Evolutionary conservation across 2,888 invertebrate species (phyloP), one percentile per base, ranked within the genome.

Genomic region (Druceiella hillmani): DNA sequence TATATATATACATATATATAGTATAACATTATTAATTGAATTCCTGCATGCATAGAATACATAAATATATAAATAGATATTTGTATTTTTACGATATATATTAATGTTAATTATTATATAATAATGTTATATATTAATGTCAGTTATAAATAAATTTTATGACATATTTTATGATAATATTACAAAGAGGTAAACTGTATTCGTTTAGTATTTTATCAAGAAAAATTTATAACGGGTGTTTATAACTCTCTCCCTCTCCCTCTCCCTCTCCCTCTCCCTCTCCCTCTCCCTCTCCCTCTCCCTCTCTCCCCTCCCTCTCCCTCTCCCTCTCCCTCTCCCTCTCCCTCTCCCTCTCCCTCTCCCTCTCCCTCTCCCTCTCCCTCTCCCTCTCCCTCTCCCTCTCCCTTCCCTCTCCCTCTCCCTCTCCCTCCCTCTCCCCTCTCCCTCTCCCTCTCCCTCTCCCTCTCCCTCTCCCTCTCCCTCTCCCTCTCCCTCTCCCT

Each of bases 181-280:
- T n/a, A n/a, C n/a, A n/a, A n/a, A n/a, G n/a, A n/a, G n/a, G n/a
- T n/a, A n/a, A n/a, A n/a, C n/a, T n/a, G n/a, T n/a, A n/a, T n/a
- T n/a, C n/a, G n/a, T n/a, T n/a, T n/a, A n/a, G n/a, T n/a, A n/a
- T n/a, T n/a, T n/a, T n/a, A n/a, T n/a, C n/a, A n/a, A n/a, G n/a
- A n/a, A n/a, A n/a, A n/a, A n/a, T n/a, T n/a, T n/a, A n/a, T n/a
- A n/a, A n/a, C n/a, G n/a, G n/a, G n/a, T n/a, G n/a, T n/a, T n/a
- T n/a, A n/a, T n/a, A n/a, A n/a, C 22, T 9, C 22, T 20, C 22
- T 20, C 22, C 22, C 22, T 20, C 22, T 20, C 22, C 22, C 22
- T 20, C 22, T 20, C 22, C 22, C 22, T 20, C 22, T 20, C 22
- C 22, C 22, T 20, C 22, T 20, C 22, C 22, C 22, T 20, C 22